Conservation (phyloP, 2,888 invertebrate genomes). For the Agrochola macilenta region DNA sequence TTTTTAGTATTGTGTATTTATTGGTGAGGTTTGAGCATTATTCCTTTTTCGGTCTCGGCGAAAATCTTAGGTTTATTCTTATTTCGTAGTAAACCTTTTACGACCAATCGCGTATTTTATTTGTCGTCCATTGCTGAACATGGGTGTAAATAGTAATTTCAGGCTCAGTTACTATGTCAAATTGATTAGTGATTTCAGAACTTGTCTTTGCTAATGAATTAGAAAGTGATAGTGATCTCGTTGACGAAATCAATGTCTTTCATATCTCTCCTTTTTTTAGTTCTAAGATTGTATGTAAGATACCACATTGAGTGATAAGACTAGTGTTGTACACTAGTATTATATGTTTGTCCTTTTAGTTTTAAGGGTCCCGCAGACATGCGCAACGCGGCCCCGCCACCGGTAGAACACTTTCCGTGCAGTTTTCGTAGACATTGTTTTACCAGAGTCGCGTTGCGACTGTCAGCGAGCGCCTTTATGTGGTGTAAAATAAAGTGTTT, state of each 20-base stretch:
- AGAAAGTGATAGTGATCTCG: background rate
- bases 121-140: conserved; percentile 7
- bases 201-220: background rate
- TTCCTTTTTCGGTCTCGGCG: conserved; percentile 22
- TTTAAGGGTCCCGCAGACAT: no score
- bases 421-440: no score
- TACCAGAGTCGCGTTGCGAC: no score
- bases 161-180: background rate
- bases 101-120: conserved; percentile 2
- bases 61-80: conserved; percentile 36
- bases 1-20: conserved; percentile 49
- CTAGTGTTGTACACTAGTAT: no score
- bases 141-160: background rate
- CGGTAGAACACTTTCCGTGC: no score
- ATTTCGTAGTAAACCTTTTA: conserved; percentile 38
- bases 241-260: background rate
- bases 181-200: background rate
- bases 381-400: no score
- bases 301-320: no score
- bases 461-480: no score
- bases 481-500: no score
- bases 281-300: background rate
- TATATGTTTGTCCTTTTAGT: no score
- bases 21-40: conserved; percentile 26
- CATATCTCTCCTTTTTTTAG: background rate